Percentiles rank a stretch among this genome's conserved stretches.
Conservation (phyloP, 1,140 invertebrate species). For the Gonioctena quinquepunctata region DNA sequence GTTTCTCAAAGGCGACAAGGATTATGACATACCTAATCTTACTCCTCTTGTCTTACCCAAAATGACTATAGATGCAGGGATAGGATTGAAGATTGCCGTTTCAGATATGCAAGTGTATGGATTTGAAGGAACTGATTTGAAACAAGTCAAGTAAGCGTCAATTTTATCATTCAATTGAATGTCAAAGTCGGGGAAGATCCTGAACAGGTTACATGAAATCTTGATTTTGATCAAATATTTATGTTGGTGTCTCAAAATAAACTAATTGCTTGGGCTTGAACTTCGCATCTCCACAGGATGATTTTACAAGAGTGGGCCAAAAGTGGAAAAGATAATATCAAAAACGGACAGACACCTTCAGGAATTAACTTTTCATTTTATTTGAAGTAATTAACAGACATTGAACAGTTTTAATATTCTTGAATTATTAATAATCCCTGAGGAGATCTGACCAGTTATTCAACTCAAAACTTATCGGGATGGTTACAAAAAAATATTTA, state of each 20-base stretch:
- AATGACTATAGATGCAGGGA: slow-evolving; percentile 32
- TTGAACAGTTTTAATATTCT: background rate
- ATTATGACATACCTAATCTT: slow-evolving; percentile 30
- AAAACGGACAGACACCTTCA: too few relatives aligned
- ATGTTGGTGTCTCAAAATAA: too few relatives aligned
- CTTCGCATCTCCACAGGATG: too few relatives aligned
- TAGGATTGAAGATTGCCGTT: slow-evolving; percentile 35
- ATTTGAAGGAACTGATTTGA: slow-evolving; percentile 30
- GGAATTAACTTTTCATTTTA: too few relatives aligned
- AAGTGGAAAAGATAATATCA: too few relatives aligned
- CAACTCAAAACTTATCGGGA: background rate
- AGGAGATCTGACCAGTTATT: background rate
- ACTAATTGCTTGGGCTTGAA: too few relatives aligned
- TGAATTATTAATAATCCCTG: background rate
- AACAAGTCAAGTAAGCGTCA: slow-evolving; percentile 42
- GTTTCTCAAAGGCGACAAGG: slow-evolving; percentile 32
- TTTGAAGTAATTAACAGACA: too few relatives aligned
- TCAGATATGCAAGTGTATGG: slow-evolving; percentile 33
- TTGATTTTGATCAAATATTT: too few relatives aligned
- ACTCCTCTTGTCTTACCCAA: slow-evolving; percentile 37
- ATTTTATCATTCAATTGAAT: too few relatives aligned
- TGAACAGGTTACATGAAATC: too few relatives aligned
- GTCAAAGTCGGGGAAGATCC: too few relatives aligned
- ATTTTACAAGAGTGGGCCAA: too few relatives aligned
- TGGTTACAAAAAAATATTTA: background rate